phyloP scores from a whole-genome alignment of 2,888 invertebrate genomes.

The Amphimallon solstitiale region DNA sequence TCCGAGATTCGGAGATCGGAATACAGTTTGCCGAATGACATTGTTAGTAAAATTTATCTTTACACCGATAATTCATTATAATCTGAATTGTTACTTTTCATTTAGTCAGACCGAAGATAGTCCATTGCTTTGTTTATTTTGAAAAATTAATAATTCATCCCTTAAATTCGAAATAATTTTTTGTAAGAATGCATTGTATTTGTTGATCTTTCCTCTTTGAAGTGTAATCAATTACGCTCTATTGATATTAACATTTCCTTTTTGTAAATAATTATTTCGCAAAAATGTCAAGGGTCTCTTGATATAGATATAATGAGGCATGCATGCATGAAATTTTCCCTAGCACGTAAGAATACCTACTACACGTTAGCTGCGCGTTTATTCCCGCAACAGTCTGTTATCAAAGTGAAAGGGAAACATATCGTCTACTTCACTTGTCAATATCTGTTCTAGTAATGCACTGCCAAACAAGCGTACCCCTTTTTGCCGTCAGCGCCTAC shows the following conservation, averaged over 20 bases:
- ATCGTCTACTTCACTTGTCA: conserved; percentile 28
- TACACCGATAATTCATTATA: too few species aligned
- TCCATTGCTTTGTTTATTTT: too few species aligned
- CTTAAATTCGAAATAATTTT: too few species aligned
- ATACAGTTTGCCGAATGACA: too few species aligned
- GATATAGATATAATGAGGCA: conserved; percentile 36
- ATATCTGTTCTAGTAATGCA: conserved; percentile 27
- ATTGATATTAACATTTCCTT: too few species aligned
- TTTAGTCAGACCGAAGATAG: too few species aligned
- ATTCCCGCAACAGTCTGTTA: conserved; percentile 9
- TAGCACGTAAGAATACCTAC: conserved; percentile 1
- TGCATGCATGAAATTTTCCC: conserved; percentile 34
- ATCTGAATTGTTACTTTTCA: too few species aligned
- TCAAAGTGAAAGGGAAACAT: conserved; percentile 24
- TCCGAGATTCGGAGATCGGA: too few species aligned
- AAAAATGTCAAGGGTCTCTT: conserved; percentile 36
- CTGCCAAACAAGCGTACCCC: conserved; percentile 35
- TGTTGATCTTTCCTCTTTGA: not conserved
- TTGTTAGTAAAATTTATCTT: too few species aligned
- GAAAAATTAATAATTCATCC: too few species aligned
- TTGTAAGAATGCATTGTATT: not conserved
- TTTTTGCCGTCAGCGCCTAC: conserved; percentile 42
- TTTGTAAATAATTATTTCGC: conserved; percentile 6
- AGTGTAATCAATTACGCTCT: not conserved
- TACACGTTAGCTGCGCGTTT: conserved; percentile 38